Evolutionary conservation across 1,140 invertebrate species (phyloP).

Genomic region (Meloidogyne exigua): DNA sequence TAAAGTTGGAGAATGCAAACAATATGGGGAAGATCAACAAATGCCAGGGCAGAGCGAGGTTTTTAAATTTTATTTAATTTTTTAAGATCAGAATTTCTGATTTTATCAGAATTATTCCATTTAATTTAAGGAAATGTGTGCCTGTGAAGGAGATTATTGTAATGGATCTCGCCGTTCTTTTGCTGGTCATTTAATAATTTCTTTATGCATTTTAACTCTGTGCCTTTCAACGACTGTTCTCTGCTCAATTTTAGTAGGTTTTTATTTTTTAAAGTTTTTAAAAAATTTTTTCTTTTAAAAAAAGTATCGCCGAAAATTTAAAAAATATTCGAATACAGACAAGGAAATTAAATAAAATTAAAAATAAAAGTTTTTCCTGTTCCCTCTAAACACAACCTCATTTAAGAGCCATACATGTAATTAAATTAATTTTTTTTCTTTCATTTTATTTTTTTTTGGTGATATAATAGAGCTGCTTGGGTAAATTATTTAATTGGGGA

Average conservation of each 20-base stretch:
- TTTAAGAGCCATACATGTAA: not conserved
- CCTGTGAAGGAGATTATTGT: conserved; percentile 9
- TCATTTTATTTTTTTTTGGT: not conserved
- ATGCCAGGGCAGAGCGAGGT: conserved; percentile 23
- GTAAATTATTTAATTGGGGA: not conserved
- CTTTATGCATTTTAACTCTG: conserved; percentile 1
- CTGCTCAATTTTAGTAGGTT: not conserved
- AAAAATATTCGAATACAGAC: not conserved
- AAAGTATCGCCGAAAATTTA: not conserved
- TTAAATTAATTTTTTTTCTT: not conserved
- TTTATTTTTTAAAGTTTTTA: not conserved
- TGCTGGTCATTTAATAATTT: not conserved
- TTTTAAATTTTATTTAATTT: not conserved
- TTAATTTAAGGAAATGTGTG: conserved; percentile 15
- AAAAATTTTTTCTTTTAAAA: not conserved
- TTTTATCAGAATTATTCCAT: not conserved
- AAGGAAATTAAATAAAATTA: not conserved
- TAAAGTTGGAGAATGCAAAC: conserved; percentile 7
- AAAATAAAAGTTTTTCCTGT: not conserved
- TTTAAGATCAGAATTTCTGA: not conserved
- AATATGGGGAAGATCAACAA: conserved; percentile 1
- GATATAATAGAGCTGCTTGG: not conserved
- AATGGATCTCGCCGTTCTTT: conserved; percentile 6
- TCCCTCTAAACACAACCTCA: conserved; percentile 12
- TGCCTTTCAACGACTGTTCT: not conserved